Conservation (phyloP, 2,113 vertebrate species). For the Myiopsitta monachus region DNA sequence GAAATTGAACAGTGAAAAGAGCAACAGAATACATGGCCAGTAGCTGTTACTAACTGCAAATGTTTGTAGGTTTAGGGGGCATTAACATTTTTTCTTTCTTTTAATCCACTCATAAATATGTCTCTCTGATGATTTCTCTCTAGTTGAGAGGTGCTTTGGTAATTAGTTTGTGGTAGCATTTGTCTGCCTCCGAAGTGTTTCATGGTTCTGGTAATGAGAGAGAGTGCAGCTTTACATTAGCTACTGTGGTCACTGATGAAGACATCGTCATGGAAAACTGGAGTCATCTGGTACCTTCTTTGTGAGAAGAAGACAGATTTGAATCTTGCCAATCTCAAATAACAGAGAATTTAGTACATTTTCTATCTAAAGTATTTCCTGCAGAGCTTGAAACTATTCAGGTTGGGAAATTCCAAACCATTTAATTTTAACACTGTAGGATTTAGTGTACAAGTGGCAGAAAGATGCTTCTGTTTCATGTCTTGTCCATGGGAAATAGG, state of each 20-base stretch:
- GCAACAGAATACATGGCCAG: not conserved
- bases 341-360: not conserved
- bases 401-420: not conserved
- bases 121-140: not conserved
- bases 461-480: not conserved
- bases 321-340: not conserved
- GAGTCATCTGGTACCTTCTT: not conserved
- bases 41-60: not conserved
- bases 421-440: not conserved
- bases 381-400: not conserved
- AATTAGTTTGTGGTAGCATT: not conserved
- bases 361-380: not conserved
- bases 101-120: not conserved
- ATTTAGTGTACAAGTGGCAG: not conserved
- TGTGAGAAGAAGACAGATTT: not conserved
- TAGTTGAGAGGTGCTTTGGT: not conserved
- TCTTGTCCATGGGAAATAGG: conserved; percentile 9
- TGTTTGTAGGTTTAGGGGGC: not conserved
- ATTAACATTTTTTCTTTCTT: not conserved
- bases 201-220: not conserved
- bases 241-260: not conserved
- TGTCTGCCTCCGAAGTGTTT: not conserved
- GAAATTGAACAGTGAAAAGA: not conserved
- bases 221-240: not conserved
- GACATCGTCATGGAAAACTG: not conserved